These are phyloP conservation scores for Ascidia mentula DNA, from an alignment of 23 tunicate genomes.

Conservation along the genomic window DNA sequence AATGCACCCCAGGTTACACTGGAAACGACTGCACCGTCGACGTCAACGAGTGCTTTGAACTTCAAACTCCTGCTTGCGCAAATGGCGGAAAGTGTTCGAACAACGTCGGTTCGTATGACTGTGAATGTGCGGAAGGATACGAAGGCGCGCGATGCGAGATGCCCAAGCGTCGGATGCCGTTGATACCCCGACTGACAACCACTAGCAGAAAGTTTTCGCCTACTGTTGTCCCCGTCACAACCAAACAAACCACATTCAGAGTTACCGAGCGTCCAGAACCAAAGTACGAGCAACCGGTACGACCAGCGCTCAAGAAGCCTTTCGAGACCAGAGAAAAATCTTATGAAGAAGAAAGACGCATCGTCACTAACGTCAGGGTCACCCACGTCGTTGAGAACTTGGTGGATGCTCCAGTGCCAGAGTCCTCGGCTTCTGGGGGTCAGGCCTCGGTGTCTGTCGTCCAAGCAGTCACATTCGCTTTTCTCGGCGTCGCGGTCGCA, in stretches of 20 bases:
- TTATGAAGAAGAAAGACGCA: neutral
- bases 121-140: constrained; percentile 62
- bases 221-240: neutral
- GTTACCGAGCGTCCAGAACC: neutral
- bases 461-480: constrained; percentile 65
- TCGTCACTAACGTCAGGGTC: constrained; percentile 33
- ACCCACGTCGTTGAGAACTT: constrained; percentile 37
- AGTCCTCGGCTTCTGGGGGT: neutral
- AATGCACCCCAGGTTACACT: constrained; percentile 64
- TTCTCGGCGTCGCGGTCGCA: constrained; percentile 55
- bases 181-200: neutral
- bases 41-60: constrained; percentile 61
- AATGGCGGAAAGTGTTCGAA: constrained; percentile 73
- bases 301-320: neutral
- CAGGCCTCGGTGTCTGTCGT: constrained; percentile 46
- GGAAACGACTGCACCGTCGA: constrained; percentile 66
- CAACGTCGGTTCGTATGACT: constrained; percentile 54
- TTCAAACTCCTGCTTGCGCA: constrained; percentile 34
- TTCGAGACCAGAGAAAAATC: neutral
- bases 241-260: constrained; percentile 3
- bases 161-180: neutral
- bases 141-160: constrained; percentile 62
- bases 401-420: neutral
- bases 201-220: neutral
- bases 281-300: neutral